These are phyloP conservation scores for Drosophila macrospina DNA, from an alignment of 2,888 invertebrate species.

Conservation along the genomic window DNA sequence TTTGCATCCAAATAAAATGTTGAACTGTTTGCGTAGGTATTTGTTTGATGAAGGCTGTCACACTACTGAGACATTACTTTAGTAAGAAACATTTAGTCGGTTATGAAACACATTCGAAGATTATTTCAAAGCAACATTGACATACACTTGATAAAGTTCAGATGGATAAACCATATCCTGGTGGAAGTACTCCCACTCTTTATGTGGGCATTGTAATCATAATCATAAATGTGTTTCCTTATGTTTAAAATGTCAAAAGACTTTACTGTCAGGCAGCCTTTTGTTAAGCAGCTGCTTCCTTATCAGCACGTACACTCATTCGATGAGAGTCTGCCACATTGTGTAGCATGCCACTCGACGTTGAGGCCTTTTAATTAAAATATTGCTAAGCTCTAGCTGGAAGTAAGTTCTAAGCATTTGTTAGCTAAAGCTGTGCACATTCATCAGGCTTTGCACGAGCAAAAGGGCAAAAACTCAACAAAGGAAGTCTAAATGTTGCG, in stretches of 20 bases:
- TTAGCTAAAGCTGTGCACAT: background rate
- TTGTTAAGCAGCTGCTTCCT: slow-evolving; percentile 46
- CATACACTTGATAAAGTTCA: slow-evolving; percentile 3
- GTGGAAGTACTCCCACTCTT: background rate
- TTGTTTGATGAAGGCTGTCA: slow-evolving; percentile 2
- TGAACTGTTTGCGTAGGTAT: slow-evolving; percentile 1
- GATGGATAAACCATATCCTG: background rate
- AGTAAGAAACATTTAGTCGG: background rate
- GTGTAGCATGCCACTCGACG: slow-evolving; percentile 12
- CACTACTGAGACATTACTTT: background rate
- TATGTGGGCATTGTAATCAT: slow-evolving; percentile 16
- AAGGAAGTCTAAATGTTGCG: background rate
- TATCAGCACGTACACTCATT: slow-evolving; percentile 62
- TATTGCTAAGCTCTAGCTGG: slow-evolving; percentile 5
- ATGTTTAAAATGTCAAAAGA: background rate
- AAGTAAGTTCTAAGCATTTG: background rate
- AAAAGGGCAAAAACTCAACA: background rate
- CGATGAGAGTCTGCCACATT: slow-evolving; percentile 18
- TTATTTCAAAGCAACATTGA: slow-evolving; percentile 14
- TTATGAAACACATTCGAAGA: background rate
- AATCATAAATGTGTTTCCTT: slow-evolving; percentile 38
- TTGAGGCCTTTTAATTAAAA: slow-evolving; percentile 57
- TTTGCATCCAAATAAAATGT: slow-evolving; percentile 32
- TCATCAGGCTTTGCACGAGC: background rate
- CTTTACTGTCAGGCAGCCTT: slow-evolving; percentile 2